phyloP scores from a whole-genome alignment of 1,140 invertebrate species.

The Magallana gigas region DNA sequence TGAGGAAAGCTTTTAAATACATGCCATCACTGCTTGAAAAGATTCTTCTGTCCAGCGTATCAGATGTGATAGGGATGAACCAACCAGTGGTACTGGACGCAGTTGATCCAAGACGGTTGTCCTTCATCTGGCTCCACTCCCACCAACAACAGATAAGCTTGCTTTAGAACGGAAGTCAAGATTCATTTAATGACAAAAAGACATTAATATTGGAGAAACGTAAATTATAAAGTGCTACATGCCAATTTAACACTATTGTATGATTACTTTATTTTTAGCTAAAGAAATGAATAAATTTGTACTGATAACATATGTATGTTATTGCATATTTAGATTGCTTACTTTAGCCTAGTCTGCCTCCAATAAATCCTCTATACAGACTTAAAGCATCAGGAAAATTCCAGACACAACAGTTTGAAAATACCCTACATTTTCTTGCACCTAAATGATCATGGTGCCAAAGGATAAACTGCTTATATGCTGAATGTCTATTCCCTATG shows the following conservation, averaged over 20 bases:
- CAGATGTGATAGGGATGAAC: slow-evolving; percentile 43
- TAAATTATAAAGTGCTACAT: too few species aligned
- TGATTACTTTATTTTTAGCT: neutral
- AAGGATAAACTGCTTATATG: slow-evolving; percentile 24
- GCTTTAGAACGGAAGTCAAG: slow-evolving; percentile 23
- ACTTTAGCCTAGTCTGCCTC: neutral
- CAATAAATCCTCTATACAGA: slow-evolving; percentile 34
- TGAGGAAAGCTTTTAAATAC: neutral
- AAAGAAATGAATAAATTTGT: neutral
- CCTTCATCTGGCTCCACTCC: slow-evolving; percentile 37
- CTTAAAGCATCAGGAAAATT: slow-evolving; percentile 32
- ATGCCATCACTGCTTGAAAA: slow-evolving; percentile 1
- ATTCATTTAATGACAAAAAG: neutral
- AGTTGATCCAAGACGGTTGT: slow-evolving; percentile 45
- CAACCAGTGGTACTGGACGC: neutral
- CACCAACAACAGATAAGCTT: slow-evolving; percentile 31
- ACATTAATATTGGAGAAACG: too few species aligned
- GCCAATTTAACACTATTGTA: neutral
- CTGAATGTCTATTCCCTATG: slow-evolving; percentile 43
- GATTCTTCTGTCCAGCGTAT: slow-evolving; percentile 17
- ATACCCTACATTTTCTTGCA: neutral
- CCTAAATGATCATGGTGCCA: slow-evolving; percentile 41
- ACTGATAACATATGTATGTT: neutral
- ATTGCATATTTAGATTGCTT: too few species aligned
- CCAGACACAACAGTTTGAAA: slow-evolving; percentile 44